phyloP scores from a whole-genome alignment of 2,888 invertebrate genomes.

The Drosophila ezoana region DNA sequence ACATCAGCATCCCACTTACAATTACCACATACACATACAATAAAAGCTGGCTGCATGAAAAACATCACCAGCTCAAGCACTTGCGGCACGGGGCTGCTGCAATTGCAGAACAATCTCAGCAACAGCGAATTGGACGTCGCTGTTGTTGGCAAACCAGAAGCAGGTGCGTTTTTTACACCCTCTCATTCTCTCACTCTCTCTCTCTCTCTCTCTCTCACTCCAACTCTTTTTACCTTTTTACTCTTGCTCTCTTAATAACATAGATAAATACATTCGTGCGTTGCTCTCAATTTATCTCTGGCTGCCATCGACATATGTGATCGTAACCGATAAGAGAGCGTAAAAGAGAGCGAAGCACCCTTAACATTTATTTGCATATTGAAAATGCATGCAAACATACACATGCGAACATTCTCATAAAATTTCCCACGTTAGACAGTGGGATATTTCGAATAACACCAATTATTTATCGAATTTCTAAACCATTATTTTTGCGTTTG shows the following conservation, averaged over 20 bases:
- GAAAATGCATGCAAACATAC: slow-evolving; percentile 3
- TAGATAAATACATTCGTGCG: slow-evolving; percentile 12
- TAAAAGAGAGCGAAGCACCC: slow-evolving; percentile 20
- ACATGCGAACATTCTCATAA: not conserved
- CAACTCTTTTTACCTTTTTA: not conserved
- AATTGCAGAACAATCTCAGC: slow-evolving; percentile 82
- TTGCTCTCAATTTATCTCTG: slow-evolving; percentile 10
- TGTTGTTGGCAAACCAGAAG: slow-evolving; percentile 80
- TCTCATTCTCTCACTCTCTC: slow-evolving; percentile 1
- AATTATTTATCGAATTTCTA: too few species aligned
- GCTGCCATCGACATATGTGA: slow-evolving; percentile 16
- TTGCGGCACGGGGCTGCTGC: slow-evolving; percentile 83
- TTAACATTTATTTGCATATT: slow-evolving; percentile 33
- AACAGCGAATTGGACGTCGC: slow-evolving; percentile 71
- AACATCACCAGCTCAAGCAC: slow-evolving; percentile 83
- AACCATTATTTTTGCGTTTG: not conserved
- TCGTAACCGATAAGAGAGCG: slow-evolving; percentile 28
- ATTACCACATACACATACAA: slow-evolving; percentile 8
- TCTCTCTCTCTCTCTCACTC: not conserved
- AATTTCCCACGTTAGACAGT: slow-evolving; percentile 1
- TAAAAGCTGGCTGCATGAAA: slow-evolving; percentile 81
- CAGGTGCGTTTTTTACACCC: slow-evolving; percentile 68
- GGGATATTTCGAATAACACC: not conserved
- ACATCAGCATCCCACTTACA: slow-evolving; percentile 43
- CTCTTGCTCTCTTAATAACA: slow-evolving; percentile 22